Conservation (phyloP, 2,797 vertebrate species). For the Gorsachius magnificus region DNA sequence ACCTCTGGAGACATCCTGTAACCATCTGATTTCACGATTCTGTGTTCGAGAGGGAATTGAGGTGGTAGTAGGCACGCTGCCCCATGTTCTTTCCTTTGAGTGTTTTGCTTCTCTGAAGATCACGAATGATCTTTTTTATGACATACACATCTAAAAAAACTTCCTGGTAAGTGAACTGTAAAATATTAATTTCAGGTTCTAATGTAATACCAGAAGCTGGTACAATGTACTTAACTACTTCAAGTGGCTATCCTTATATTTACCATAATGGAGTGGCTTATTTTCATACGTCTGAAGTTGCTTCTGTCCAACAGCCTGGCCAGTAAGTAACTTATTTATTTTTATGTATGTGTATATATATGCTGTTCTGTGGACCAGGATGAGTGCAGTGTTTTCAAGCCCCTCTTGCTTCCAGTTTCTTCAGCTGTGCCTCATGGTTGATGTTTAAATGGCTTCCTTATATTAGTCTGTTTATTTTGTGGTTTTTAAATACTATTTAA, state of each 20-base stretch:
- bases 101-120: background rate
- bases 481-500: background rate
- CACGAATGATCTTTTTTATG: background rate
- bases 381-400: background rate
- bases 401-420: background rate
- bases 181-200: conserved; percentile 64
- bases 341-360: background rate
- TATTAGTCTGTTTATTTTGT: background rate
- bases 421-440: fast-evolving
- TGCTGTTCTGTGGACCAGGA: background rate
- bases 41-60: background rate
- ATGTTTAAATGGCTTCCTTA: background rate
- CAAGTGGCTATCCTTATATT: conserved; percentile 84
- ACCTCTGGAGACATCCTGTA: background rate
- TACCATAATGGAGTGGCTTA: conserved; percentile 88
- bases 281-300: conserved; percentile 79
- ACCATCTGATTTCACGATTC: background rate
- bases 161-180: background rate
- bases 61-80: background rate
- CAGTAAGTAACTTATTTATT: conserved; percentile 73
- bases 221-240: conserved; percentile 81
- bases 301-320: conserved; percentile 76
- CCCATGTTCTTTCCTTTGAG: background rate
- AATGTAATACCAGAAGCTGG: conserved; percentile 71
- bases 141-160: background rate